phyloP scores from a whole-genome alignment of 2,888 invertebrate genomes.

The Plebejus argus region DNA sequence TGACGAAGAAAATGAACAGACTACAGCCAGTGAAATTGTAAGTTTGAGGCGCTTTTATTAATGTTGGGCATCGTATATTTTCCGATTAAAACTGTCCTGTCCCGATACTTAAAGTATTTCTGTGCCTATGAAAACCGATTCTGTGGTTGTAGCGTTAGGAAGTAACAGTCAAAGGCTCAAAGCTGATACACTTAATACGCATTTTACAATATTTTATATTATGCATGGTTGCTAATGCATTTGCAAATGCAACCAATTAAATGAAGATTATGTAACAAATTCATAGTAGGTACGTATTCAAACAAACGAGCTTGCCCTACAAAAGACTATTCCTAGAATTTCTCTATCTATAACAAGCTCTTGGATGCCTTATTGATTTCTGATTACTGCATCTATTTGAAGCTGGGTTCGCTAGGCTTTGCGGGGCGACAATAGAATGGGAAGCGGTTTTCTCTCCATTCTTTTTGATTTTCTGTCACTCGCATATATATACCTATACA shows the following conservation, averaged over 20 bases:
- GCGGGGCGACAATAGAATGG: background rate
- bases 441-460: background rate
- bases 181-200: too few relatives aligned
- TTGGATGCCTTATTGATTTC: constrained; percentile 1
- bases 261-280: background rate
- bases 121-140: too few relatives aligned
- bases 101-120: too few relatives aligned
- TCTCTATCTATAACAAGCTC: background rate
- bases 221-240: background rate
- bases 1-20: too few relatives aligned
- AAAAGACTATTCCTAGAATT: background rate
- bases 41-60: too few relatives aligned
- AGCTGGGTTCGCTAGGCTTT: background rate
- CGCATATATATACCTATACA: background rate
- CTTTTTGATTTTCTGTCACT: background rate
- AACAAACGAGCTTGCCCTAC: background rate
- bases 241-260: background rate
- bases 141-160: too few relatives aligned
- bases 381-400: constrained; percentile 19
- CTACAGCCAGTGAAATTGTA: too few relatives aligned
- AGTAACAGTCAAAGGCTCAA: too few relatives aligned
- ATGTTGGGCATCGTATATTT: too few relatives aligned
- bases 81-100: too few relatives aligned
- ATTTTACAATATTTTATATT: too few relatives aligned
- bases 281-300: background rate